phyloP scores from a whole-genome alignment of 2,797 vertebrate genomes.

The Acanthurus tractus region DNA sequence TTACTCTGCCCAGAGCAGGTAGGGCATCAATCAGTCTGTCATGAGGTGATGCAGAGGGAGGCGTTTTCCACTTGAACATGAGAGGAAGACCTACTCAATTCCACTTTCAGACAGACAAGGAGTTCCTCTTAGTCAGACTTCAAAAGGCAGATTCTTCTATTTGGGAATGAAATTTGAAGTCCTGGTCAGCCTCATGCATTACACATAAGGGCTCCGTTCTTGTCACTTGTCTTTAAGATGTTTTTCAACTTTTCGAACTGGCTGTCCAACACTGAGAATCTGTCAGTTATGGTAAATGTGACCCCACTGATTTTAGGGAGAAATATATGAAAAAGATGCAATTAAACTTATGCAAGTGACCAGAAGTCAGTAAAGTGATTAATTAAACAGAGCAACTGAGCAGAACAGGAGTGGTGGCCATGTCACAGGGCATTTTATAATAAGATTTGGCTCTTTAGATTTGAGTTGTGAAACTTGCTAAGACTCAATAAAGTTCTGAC shows the following conservation, averaged over 20 bases:
- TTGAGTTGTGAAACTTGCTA: constrained; percentile 9
- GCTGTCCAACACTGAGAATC: neutral
- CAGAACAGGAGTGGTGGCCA: constrained; percentile 50
- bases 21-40: constrained; percentile 75
- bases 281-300: constrained; percentile 20
- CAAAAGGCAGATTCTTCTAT: constrained; percentile 35
- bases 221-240: constrained; percentile 29
- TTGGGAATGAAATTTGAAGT: constrained; percentile 10
- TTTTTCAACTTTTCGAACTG: neutral
- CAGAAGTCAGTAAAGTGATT: constrained; percentile 52
- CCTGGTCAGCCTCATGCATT: neutral
- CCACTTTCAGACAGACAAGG: constrained; percentile 31
- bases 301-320: constrained; percentile 25
- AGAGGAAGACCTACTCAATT: constrained; percentile 48
- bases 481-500: constrained; percentile 27
- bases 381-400: constrained; percentile 69
- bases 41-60: constrained; percentile 42
- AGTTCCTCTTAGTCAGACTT: constrained; percentile 41
- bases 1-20: constrained; percentile 54
- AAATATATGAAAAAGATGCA: constrained; percentile 49
- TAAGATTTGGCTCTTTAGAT: constrained; percentile 18
- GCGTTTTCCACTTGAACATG: constrained; percentile 62
- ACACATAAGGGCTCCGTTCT: constrained; percentile 12
- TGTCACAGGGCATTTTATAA: constrained; percentile 56
- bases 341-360: constrained; percentile 47